Evolutionary conservation across 2,113 vertebrate species (phyloP).

Genomic region (Tautogolabrus adspersus): DNA sequence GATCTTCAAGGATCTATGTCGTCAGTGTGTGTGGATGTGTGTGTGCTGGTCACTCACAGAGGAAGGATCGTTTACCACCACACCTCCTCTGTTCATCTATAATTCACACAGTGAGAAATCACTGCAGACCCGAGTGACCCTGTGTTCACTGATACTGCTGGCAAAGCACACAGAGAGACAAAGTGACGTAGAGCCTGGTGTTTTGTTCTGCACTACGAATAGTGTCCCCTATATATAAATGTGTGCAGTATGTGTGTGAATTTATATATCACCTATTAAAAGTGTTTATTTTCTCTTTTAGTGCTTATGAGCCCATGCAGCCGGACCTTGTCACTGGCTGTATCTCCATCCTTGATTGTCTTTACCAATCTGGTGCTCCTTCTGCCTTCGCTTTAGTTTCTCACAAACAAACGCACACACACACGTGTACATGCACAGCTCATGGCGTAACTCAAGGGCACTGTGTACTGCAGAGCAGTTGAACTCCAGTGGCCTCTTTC

Average conservation of each 20-base stretch:
- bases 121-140: slow-evolving; percentile 61
- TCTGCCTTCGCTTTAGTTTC: slow-evolving; percentile 13
- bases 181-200: slow-evolving; percentile 18
- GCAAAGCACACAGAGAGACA: slow-evolving; percentile 39
- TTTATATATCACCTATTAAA: too few species aligned
- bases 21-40: slow-evolving; percentile 24
- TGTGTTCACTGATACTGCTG: slow-evolving; percentile 61
- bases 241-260: neutral
- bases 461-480: slow-evolving; percentile 46
- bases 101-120: slow-evolving; percentile 77
- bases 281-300: neutral
- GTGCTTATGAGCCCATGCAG: slow-evolving; percentile 9
- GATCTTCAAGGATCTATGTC: slow-evolving; percentile 51
- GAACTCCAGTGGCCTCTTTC: slow-evolving; percentile 68
- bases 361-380: slow-evolving; percentile 1
- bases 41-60: slow-evolving; percentile 55
- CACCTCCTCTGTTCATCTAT: slow-evolving; percentile 76
- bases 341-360: slow-evolving; percentile 28
- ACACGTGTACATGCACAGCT: slow-evolving; percentile 10
- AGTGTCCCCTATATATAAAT: slow-evolving; percentile 19
- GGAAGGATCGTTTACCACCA: slow-evolving; percentile 76
- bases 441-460: slow-evolving; percentile 66
- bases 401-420: slow-evolving; percentile 29
- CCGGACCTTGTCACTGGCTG: slow-evolving; percentile 25
- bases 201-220: slow-evolving; percentile 30